Base-by-base conservation (phyloP, 2,797 vertebrate genomes). In the Anguilla marmorata region DNA sequence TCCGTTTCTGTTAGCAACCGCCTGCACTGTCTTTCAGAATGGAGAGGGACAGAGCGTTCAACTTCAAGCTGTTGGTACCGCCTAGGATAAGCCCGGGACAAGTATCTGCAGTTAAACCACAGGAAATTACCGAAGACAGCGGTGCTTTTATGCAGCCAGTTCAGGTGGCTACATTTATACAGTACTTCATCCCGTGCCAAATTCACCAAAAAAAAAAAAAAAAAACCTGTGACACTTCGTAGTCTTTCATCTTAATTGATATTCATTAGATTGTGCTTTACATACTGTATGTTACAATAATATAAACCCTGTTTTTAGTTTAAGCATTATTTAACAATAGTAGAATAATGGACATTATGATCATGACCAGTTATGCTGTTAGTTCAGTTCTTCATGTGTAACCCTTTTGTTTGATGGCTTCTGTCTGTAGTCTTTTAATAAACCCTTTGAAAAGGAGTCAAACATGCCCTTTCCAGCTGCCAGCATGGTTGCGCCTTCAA, bases 61-160 rank as follows among this genome's bases (percentile, higher is more conserved):
- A 91, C 90, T 96, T 97, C 91, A 96, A 94, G 86, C 93, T 97
- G 60, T 48, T 94, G 85, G 91, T 96, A 3, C 96, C 96, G 41
- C 92, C 95, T 16, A 92, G 94, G 87, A 85, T 92, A 56, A 93
- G 87, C 54, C 86, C 60, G 0, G 91, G 92, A 76, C 95, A 95
- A 21, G 87, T 94, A 0, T 95, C 94, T 37, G 91, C 94, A 0
- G 93, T 96, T 27, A 92, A 90, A 86, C 95, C 95, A 16, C 95
- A 94, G 85, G 94, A 93, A 87, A 84, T 85, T 9, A 33, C 80
- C 11, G 93, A 92, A 3, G 92, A 88, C 30, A 87, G 63, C 21
- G 87, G 90, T 5, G 87, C 84, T 89, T 90, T 87, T 79, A 72
- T 37, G 48, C 16, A 90, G 90, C 90, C 82, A 90, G 86, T 11